Percentiles rank a stretch among this genome's conserved stretches.
These are phyloP conservation scores for Biston stratarius DNA, from an alignment of 2,888 invertebrate species.

Conservation along the genomic window DNA sequence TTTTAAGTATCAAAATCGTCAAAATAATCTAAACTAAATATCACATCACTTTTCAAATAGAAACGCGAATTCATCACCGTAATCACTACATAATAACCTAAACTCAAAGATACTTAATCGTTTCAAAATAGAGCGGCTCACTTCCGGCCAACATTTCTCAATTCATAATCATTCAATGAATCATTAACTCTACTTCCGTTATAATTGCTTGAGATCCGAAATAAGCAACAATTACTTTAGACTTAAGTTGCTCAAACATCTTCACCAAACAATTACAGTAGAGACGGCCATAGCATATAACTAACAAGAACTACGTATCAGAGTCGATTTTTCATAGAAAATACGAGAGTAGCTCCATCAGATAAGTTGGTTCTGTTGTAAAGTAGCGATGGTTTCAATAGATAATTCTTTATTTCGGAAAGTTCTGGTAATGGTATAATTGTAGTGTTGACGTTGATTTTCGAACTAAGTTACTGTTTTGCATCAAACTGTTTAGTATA, in stretches of 20 bases:
- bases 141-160: constrained; percentile 33
- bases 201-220: constrained; percentile 67
- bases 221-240: constrained; percentile 61
- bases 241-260: constrained; percentile 64
- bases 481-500: constrained; percentile 13
- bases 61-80: constrained; percentile 18
- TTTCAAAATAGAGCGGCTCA: constrained; percentile 31
- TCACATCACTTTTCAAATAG: constrained; percentile 28
- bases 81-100: constrained; percentile 32
- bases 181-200: constrained; percentile 64
- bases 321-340: not conserved
- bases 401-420: constrained; percentile 63
- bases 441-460: constrained; percentile 44
- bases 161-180: constrained; percentile 65
- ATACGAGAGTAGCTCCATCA: not conserved
- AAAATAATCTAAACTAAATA: not conserved
- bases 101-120: constrained; percentile 36
- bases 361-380: constrained; percentile 4
- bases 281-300: not conserved
- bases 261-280: constrained; percentile 1
- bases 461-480: constrained; percentile 18
- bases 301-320: too few relatives aligned
- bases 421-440: constrained; percentile 60
- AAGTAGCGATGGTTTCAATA: constrained; percentile 50
- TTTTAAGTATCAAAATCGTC: not conserved